These are phyloP conservation scores for Latheticus oryzae DNA, from an alignment of 2,888 invertebrate genomes.

Conservation along the genomic window DNA sequence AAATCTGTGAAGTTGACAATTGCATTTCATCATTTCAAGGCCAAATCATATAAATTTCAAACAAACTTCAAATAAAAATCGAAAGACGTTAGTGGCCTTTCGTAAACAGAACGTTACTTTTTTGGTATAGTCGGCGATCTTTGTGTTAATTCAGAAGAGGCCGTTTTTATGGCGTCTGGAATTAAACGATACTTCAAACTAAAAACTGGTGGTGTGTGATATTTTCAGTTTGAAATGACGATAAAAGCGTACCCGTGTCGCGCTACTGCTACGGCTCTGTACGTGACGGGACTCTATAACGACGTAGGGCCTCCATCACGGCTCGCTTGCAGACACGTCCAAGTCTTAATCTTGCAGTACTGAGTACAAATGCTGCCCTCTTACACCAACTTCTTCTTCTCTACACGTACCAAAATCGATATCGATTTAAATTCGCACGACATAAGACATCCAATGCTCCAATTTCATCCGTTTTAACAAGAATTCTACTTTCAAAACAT, in stretches of 20 bases:
- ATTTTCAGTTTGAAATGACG: slow-evolving; percentile 64
- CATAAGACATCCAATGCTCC: slow-evolving; percentile 40
- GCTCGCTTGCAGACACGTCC: slow-evolving; percentile 59
- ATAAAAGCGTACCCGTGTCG: slow-evolving; percentile 64
- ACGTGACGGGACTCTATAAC: slow-evolving; percentile 59
- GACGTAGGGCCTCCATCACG: slow-evolving; percentile 52
- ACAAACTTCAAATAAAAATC: no score
- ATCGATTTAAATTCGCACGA: slow-evolving; percentile 45
- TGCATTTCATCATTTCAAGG: no score
- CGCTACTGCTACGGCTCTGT: slow-evolving; percentile 58
- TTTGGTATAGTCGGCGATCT: slow-evolving; percentile 25
- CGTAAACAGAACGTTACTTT: slow-evolving; percentile 20
- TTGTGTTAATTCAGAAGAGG: slow-evolving; percentile 45
- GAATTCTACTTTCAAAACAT: slow-evolving; percentile 17
- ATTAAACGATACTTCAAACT: slow-evolving; percentile 56
- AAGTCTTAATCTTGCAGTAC: slow-evolving; percentile 61
- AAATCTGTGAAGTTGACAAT: slow-evolving; percentile 43
- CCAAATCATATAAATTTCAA: no score
- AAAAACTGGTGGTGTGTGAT: slow-evolving; percentile 63
- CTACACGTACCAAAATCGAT: slow-evolving; percentile 44
- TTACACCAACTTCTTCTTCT: slow-evolving; percentile 43
- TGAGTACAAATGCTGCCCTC: slow-evolving; percentile 58
- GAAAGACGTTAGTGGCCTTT: no score
- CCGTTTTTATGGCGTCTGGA: slow-evolving; percentile 48
- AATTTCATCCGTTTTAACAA: slow-evolving; percentile 28